Percentiles rank a stretch among this genome's conserved stretches.
Evolutionary conservation across 2,113 vertebrate species (phyloP).

Genomic region (Microcebus tavaratra): DNA sequence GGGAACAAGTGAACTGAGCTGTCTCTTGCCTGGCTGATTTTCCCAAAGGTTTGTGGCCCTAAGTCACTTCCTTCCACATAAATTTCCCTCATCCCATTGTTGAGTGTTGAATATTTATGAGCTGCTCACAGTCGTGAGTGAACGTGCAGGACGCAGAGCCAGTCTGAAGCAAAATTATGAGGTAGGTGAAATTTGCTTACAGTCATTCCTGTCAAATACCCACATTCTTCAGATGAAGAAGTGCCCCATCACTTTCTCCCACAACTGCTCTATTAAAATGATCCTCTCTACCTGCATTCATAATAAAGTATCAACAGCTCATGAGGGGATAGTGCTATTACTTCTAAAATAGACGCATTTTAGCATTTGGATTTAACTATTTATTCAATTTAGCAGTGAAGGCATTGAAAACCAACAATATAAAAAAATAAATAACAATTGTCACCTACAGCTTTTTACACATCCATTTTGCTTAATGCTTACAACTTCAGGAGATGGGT

Average conservation of each 20-base stretch:
- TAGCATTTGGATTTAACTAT: background rate
- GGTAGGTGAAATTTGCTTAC: background rate
- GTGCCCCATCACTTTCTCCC: background rate
- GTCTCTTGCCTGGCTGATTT: conserved; percentile 36
- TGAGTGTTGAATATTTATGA: conserved; percentile 35
- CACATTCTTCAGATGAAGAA: background rate
- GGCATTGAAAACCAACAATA: background rate
- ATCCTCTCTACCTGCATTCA: background rate
- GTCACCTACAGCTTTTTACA: background rate
- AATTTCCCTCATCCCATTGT: background rate
- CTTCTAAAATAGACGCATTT: background rate
- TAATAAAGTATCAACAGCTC: background rate
- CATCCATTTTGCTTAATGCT: background rate
- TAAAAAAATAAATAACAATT: background rate
- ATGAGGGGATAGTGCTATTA: background rate
- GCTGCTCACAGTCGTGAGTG: background rate
- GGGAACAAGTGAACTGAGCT: background rate
- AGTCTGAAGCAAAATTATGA: conserved; percentile 15
- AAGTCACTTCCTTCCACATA: conserved; percentile 1
- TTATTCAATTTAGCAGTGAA: background rate
- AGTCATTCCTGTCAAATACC: conserved; percentile 1
- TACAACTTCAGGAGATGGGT: background rate
- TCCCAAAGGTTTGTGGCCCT: background rate
- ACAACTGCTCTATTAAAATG: conserved; percentile 1
- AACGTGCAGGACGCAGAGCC: background rate